Evolutionary conservation across 2,113 vertebrate species (phyloP), one percentile per base, ranked within the genome.

Genomic region (Platanista minor): DNA sequence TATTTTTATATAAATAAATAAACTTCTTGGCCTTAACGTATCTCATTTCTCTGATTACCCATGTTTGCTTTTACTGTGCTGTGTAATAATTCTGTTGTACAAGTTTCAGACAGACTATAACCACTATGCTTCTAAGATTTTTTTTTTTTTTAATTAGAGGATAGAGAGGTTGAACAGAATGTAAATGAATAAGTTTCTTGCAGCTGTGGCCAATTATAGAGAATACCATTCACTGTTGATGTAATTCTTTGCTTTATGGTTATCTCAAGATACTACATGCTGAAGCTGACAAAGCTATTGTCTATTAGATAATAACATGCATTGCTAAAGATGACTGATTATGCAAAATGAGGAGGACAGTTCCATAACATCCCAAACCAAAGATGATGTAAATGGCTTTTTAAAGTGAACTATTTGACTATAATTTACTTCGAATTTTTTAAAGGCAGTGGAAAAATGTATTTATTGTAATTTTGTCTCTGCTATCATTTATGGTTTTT

Each of bases 391-490:
- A 95, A 95, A 86, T 94, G 43, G 8, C 4, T 88, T 81, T 94
- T 93, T 74, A 69, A 93, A 90, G 74, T 90, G 46, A 83, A 82
- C n/a, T 84, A 49, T 88, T 94, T 82, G 78, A 69, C 5, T 66
- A 17, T 71, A 91, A 96, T 93, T 95, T 90, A 67, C 61, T 96
- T 91, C 20, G 41, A 72, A 69, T 11, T 41, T 87, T 97, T 94
- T 67, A 59, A 31, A 87, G 66, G 57, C 27, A 83, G 8, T 46
- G 78, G 78, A 87, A 83, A 77, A 78, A 74, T 39, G 31, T 46
- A 67, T 78, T 54, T 82, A 54, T 41, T 90, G 8, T 81, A 81
- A 72, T 84, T 77, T 67, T 87, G 27, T 54, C 57, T 78, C 57
- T 91, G 29, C 8, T 89, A 89, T 89, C 36, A 81, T 94, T 75